A percentile compares a stretch with the other conserved stretches of the same genome.
Conservation (phyloP, 2,888 invertebrate genomes). For the Folsomia candida region DNA sequence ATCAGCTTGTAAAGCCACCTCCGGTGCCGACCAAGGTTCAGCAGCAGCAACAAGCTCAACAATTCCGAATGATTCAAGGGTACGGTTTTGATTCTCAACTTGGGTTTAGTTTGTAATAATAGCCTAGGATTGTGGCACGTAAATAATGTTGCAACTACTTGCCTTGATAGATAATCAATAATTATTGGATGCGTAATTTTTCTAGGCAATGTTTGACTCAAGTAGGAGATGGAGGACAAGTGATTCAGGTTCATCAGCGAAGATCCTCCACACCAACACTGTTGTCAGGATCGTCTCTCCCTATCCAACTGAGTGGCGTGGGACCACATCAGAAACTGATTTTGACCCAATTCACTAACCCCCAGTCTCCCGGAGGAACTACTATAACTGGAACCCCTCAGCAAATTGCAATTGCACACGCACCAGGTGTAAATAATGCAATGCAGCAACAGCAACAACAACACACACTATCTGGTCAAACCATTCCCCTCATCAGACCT, state of each 20-base stretch:
- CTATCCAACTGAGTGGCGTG: conserved; percentile 37
- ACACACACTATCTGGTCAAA: conserved; percentile 4
- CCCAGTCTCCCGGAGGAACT: conserved; percentile 29
- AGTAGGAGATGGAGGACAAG: conserved; percentile 20
- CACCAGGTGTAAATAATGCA: conserved; percentile 10
- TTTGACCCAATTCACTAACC: conserved; percentile 44
- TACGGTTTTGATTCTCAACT: conserved; percentile 13
- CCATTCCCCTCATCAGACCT: conserved; percentile 44
- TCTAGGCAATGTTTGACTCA: conserved; percentile 6
- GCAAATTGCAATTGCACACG: conserved; percentile 12
- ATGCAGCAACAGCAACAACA: conserved; percentile 20
- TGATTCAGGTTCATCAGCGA: conserved; percentile 41
- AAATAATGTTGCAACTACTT: too few species aligned
- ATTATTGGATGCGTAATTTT: too few species aligned
- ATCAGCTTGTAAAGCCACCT: conserved; percentile 75
- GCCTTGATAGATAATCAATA: too few species aligned
- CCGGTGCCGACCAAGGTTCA: conserved; percentile 61
- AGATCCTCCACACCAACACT: conserved; percentile 43
- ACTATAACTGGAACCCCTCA: conserved; percentile 17
- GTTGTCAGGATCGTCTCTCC: conserved; percentile 23
- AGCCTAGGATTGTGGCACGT: not conserved
- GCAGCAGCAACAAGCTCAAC: conserved; percentile 26
- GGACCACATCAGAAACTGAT: conserved; percentile 48
- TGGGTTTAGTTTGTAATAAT: not conserved
- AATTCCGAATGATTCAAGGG: conserved; percentile 24